Conservation (phyloP, 2,888 invertebrate genomes). For the Nomada goodeniana region DNA sequence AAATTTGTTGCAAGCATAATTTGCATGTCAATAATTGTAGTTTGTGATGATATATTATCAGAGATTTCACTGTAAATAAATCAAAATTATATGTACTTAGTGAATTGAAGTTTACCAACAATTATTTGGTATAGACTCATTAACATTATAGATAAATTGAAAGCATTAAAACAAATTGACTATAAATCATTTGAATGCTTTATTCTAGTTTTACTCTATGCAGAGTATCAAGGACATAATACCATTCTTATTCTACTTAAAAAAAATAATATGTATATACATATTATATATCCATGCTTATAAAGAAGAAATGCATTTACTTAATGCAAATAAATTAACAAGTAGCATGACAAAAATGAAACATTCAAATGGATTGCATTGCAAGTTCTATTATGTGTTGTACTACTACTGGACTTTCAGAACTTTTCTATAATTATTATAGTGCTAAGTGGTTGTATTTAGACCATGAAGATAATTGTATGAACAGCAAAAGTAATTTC, state of each 20-base stretch:
- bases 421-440: conserved; percentile 14
- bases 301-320: neutral
- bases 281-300: neutral
- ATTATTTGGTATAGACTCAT: neutral
- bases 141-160: too few species aligned
- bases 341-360: neutral
- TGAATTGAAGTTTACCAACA: neutral
- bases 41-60: neutral
- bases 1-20: neutral
- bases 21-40: too few species aligned
- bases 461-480: neutral
- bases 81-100: neutral
- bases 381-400: neutral
- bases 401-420: neutral
- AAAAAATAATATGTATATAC: neutral
- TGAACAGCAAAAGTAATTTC: neutral
- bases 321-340: neutral
- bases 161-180: too few species aligned
- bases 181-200: neutral
- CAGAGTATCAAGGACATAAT: neutral
- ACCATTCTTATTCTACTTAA: neutral
- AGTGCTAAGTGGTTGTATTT: neutral
- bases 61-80: neutral
- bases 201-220: neutral
- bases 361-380: neutral